Percentiles rank a stretch among this genome's conserved stretches.
These are phyloP conservation scores for Bimastos eiseni DNA, from an alignment of 2,888 invertebrate species.

Conservation along the genomic window DNA sequence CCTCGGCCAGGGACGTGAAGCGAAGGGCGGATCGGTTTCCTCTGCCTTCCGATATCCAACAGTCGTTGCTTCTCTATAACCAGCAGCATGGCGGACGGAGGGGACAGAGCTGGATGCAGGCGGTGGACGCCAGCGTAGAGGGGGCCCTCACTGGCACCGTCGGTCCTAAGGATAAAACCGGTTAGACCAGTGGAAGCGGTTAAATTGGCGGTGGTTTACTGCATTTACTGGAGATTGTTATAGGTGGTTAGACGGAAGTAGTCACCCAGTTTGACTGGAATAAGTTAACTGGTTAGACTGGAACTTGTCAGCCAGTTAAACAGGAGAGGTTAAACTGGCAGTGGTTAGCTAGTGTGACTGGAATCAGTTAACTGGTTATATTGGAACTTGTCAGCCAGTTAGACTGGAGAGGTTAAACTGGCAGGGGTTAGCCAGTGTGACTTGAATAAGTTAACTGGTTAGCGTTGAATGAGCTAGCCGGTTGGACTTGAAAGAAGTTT, in stretches of 20 bases:
- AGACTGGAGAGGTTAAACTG: too few species aligned
- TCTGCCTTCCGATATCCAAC: not conserved
- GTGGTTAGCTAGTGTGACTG: not conserved
- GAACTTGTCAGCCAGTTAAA: too few species aligned
- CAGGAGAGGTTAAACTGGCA: too few species aligned
- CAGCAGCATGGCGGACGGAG: not conserved
- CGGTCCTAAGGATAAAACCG: not conserved
- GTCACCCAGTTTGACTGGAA: too few species aligned
- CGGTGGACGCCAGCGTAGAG: not conserved
- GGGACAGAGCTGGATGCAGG: slow-evolving; percentile 19
- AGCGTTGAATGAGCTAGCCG: not conserved
- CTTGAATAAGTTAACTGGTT: too few species aligned
- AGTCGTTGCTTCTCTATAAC: not conserved
- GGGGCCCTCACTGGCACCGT: not conserved
- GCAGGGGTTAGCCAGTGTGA: too few species aligned
- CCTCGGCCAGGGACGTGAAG: not conserved
- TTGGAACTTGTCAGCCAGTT: too few species aligned
- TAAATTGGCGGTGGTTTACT: not conserved
- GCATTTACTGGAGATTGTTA: not conserved
- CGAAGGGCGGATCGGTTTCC: not conserved
- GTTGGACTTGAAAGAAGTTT: not conserved
- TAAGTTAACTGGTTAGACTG: not conserved
- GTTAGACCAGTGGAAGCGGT: not conserved
- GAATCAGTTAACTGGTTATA: not conserved
- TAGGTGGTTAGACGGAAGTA: not conserved